Base-by-base conservation (phyloP, 2,888 invertebrate genomes). In the Drosophila barbarae region DNA sequence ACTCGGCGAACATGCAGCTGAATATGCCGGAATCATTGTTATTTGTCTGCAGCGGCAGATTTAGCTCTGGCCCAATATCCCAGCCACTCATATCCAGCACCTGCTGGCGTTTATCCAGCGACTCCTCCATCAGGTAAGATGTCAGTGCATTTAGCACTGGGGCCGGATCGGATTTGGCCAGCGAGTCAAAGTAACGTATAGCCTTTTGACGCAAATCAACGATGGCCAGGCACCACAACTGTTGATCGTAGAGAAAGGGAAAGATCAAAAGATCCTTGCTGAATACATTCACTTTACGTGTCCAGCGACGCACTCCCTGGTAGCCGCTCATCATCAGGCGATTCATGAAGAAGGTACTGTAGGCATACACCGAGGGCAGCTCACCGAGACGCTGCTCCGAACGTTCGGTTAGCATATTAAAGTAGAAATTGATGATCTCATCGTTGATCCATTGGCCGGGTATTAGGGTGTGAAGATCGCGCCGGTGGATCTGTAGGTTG, bases 41-140 rank as follows among this genome's bases (percentile, higher is more conserved):
- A 10, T 39, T 39, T 6, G 5, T 39, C 12, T 21, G 21, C 12
- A 5, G 0, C 12, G 38, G 38, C 12, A 38, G 5, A 5, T 18
- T 1, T 1, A 0, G 0, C 18, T 5, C 5, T 1, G 9, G 2
- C 0, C 18, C 18, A 2, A 12, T 5, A 2, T 18, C 2, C 10
- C 10, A 18, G 9, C 1, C 18, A 10, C 2, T 3, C 0, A 10
- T 2, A 21, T 39, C 12, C 5, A 39, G 5, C 2, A 5, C 3
- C 18, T 12, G 18, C 3, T 39, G 2, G 6, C 18, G 38, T 10
- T 39, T 39, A 6, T 39, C 38, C 38, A 3, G 10, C 1, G 21
- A 39, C 38, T 39, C 38, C 0, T 5, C 5, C 18, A 0, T 6
- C 10, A 38, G 18, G 12, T 38, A 38, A 0, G 18, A 12, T 3